Evolutionary conservation across 2,797 vertebrate genomes (phyloP).

Genomic region (Oreochromis grahami): DNA sequence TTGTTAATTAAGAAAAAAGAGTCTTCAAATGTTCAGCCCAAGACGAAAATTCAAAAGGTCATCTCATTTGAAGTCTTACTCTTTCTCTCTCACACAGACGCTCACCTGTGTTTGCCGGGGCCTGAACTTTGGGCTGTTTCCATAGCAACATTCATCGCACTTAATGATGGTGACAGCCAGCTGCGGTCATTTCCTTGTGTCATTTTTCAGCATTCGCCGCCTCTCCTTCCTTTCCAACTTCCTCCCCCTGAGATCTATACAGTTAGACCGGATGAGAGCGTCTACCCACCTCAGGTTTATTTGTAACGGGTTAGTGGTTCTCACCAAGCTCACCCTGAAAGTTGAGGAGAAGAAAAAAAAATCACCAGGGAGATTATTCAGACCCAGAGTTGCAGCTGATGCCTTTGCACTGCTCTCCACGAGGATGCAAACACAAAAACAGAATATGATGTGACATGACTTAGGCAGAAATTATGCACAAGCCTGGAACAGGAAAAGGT

Average conservation of each 20-base stretch:
- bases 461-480: background rate
- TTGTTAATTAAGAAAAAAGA: background rate
- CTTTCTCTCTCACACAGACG: background rate
- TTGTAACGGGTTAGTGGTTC: background rate
- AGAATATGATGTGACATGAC: background rate
- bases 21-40: background rate
- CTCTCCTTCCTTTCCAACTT: background rate
- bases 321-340: background rate
- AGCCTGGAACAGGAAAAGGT: background rate
- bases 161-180: slow-evolving; percentile 2
- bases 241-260: background rate
- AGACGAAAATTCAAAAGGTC: background rate
- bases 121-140: slow-evolving; percentile 71
- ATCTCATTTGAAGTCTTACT: background rate
- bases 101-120: slow-evolving; percentile 59
- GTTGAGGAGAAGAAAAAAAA: background rate
- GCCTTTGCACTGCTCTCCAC: background rate
- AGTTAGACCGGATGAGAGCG: background rate
- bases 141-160: slow-evolving; percentile 53
- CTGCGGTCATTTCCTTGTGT: slow-evolving; percentile 2
- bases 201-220: background rate
- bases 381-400: background rate
- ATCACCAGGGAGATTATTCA: background rate
- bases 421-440: background rate
- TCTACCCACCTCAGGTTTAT: background rate